phyloP scores from a whole-genome alignment of 2,113 vertebrate species.

The Lophotis ruficrista region DNA sequence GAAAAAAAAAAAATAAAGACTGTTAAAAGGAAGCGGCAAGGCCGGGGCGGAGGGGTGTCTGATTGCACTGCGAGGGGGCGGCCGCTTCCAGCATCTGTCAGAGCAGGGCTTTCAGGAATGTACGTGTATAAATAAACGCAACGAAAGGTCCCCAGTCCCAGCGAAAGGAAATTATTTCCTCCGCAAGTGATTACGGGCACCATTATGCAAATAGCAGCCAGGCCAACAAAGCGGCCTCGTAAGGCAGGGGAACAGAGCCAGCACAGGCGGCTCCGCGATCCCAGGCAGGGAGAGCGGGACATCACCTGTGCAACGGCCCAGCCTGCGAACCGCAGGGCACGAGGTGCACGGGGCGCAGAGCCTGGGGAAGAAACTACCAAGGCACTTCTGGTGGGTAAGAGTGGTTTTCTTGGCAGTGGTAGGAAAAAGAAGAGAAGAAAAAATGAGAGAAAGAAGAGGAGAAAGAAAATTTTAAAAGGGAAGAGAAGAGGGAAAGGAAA shows the following conservation, averaged over 20 bases:
- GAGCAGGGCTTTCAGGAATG: neutral
- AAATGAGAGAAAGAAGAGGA: neutral
- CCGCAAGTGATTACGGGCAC: slow-evolving; percentile 14
- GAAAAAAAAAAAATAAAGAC: neutral
- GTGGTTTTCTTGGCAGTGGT: neutral
- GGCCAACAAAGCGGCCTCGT: neutral
- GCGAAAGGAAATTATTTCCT: slow-evolving; percentile 13
- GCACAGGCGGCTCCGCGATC: neutral
- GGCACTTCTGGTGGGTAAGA: neutral
- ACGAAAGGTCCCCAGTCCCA: slow-evolving; percentile 8
- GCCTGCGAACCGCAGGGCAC: neutral
- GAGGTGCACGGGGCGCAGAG: fast-evolving
- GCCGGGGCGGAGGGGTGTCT: neutral
- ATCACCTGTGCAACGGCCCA: neutral
- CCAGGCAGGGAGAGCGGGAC: neutral
- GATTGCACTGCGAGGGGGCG: slow-evolving; percentile 1
- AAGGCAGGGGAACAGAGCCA: neutral
- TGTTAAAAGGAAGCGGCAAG: neutral
- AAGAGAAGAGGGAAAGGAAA: too few relatives aligned
- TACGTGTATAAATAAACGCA: neutral
- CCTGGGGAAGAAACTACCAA: neutral
- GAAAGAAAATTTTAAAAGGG: neutral
- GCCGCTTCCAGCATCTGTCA: slow-evolving; percentile 30
- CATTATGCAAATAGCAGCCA: slow-evolving; percentile 10
- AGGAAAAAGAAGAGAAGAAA: too few relatives aligned